A percentile compares a stretch with the other conserved stretches of the same genome.
These are phyloP conservation scores for Aelia acuminata DNA, from an alignment of 2,888 invertebrate genomes.

Conservation along the genomic window DNA sequence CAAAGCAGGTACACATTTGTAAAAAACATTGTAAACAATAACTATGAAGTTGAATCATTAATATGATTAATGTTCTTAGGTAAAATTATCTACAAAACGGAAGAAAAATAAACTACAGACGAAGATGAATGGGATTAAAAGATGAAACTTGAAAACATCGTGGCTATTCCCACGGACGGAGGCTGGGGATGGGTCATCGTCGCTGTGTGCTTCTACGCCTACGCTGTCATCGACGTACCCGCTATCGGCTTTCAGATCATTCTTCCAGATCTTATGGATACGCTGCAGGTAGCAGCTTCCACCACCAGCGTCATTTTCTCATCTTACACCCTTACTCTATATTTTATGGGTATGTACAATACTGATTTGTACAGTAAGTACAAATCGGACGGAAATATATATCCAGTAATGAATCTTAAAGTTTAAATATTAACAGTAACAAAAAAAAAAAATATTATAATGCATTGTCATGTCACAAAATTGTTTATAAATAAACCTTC, in stretches of 20 bases:
- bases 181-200: slow-evolving; percentile 45
- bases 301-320: background rate
- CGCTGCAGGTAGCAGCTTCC: background rate
- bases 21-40: too few relatives aligned
- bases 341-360: slow-evolving; percentile 12
- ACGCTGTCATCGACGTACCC: slow-evolving; percentile 43
- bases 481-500: too few relatives aligned
- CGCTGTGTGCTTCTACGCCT: background rate
- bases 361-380: too few relatives aligned
- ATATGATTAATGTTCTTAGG: background rate
- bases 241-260: slow-evolving; percentile 28
- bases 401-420: too few relatives aligned
- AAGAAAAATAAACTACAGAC: background rate
- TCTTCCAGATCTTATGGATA: background rate
- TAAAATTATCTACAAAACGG: background rate
- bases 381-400: too few relatives aligned
- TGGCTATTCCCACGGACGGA: slow-evolving; percentile 8
- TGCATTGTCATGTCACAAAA: too few relatives aligned
- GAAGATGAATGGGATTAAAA: background rate
- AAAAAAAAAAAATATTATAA: too few relatives aligned
- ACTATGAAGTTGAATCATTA: too few relatives aligned
- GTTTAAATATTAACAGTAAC: too few relatives aligned
- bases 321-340: background rate
- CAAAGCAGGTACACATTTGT: too few relatives aligned
- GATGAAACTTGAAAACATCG: background rate